Evolutionary conservation across 2,888 invertebrate genomes (phyloP), one percentile per base, ranked within the genome.

Genomic region (Acanthosoma haemorrhoidale): DNA sequence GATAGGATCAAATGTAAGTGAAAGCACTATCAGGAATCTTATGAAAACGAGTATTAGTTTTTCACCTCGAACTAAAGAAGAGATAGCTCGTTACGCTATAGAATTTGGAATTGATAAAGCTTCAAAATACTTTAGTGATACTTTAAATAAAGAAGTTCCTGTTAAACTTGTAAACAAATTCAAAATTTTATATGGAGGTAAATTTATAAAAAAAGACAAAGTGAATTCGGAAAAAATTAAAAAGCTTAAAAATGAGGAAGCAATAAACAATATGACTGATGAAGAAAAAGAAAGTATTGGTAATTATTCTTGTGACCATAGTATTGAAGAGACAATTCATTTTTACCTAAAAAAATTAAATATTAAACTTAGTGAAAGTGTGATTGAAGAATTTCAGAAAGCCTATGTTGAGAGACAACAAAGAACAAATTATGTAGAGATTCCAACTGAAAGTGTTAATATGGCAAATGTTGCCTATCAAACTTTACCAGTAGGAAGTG

Each of bases 1-100:
- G 11, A 60, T 74, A 13, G 72, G 71, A 13, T 70, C 70, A 2
- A 32, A 60, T 15, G 73, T 74, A 13, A 73, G 72, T 63, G 74
- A 73, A 21, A 74, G 74, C 58, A 74, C 74, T 9, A 72, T 74
- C 39, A 51, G 74, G 41, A 74, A 73, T 63, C 57, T 74, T 4
- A 69, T 73, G 16, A 74, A 73, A 61, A 63, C 72, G 9, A 71
- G 73, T 60, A 59, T 36, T 29, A 43, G 70, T 38, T 74, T 73
- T 29, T 58, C 57, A 15, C 70, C 74, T 3, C 34, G 69, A 16
- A 34, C 71, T n/a, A 74, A 72, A 71, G 72, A 72, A 51, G 74
- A 74, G 61, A 74, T 74, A 25, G 74, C 72, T 9, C 67, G 71
- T 4, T 74, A 67, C 39, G 74, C 74, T 21, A 60, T 70, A 11